Base-by-base conservation (phyloP, 2,888 invertebrate genomes). In the Heliconius ethilla region DNA sequence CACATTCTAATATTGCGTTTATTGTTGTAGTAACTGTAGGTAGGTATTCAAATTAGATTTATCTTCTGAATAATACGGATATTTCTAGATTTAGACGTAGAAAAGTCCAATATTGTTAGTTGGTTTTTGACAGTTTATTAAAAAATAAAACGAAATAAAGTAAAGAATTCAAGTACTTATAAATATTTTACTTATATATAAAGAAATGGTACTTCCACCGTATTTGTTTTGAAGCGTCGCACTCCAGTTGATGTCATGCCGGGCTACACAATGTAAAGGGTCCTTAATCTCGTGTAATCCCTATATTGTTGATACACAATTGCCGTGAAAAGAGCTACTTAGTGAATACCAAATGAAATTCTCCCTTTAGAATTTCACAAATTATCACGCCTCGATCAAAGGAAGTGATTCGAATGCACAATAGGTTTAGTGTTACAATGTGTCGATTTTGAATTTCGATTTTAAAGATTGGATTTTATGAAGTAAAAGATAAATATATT, bases 301-400 rank as follows among this genome's bases (percentile, higher is more conserved):
- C 82, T 81, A 87, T 88, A 91, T 92, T 92, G 91, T 91, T 82
- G 85, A 85, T 83, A 88, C 89, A 92, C 92, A 92, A 92, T 92
- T 91, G 92, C 90, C 91, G 91, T 91, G 92, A 92, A 91, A 91
- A 91, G 91, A 89, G 91, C 90, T 90, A 91, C 91, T 91, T 89
- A 90, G 88, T 84, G 84, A 82, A 83, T 83, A 83, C 82, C 83
- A 82, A 84, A 86, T 84, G 82, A 85, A 83, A 84, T 85, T 86
- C 79, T 81, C 87, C 89, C 87, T 83, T 83, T 83, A 82, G 81
- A 82, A 81, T 83, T 83, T 83, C 85, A 81, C 86, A 85, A 86
- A 90, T 92, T 92, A 92, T 92, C 92, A 90, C 91, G 88, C 89
- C 86, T 79, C 80, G 88, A 92, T 92, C 92, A 92, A 92, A 91